Percentiles rank a stretch among this genome's conserved stretches.
phyloP scores from a whole-genome alignment of 2,113 vertebrate genomes.

The Furnarius figulus region DNA sequence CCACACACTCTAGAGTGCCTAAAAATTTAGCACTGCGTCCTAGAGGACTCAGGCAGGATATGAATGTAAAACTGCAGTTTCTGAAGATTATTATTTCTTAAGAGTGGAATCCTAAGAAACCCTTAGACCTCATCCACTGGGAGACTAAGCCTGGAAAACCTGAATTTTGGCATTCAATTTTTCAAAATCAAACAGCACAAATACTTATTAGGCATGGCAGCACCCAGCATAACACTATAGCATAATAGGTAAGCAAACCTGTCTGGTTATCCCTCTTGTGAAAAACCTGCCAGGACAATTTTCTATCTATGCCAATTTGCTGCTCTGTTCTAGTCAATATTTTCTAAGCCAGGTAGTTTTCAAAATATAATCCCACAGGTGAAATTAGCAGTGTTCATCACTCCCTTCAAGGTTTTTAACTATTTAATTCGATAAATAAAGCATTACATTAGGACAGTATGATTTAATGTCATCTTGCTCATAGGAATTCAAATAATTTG shows the following conservation, averaged over 20 bases:
- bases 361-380: neutral
- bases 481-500: neutral
- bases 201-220: neutral
- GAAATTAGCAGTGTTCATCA: neutral
- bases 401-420: neutral
- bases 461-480: neutral
- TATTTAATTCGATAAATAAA: neutral
- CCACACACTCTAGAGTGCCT: neutral
- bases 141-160: neutral
- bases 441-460: neutral
- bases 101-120: neutral
- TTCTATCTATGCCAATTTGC: neutral
- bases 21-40: neutral
- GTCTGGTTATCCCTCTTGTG: neutral
- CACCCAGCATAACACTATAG: neutral
- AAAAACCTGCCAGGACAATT: neutral
- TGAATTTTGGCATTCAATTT: neutral
- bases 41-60: neutral
- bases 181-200: neutral
- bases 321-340: neutral
- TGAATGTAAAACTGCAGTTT: neutral
- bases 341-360: neutral
- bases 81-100: neutral
- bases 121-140: neutral
- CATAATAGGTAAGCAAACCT: neutral